Evolutionary conservation across 2,888 invertebrate species (phyloP), one percentile per base, ranked within the genome.

Genomic region (Augochlorella aurata): DNA sequence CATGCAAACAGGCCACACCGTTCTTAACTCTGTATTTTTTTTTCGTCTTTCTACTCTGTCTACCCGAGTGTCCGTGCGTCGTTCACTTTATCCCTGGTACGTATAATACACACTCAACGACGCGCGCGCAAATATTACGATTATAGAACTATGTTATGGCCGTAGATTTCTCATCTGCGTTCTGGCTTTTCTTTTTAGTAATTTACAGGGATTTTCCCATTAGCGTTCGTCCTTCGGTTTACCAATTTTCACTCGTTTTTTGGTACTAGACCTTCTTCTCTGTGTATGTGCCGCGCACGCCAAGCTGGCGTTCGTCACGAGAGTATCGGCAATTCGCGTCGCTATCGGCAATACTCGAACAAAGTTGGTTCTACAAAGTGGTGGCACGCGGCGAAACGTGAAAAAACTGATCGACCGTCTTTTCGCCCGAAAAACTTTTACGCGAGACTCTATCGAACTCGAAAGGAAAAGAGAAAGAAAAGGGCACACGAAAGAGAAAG

Each of bases 61-160:
- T 24, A 24, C 16, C 24, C 29, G 29, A 29, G 47, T 47, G 47
- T 10, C 47, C 63, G 63, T 38, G 9, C 29, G 63, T 18, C 38
- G 38, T 38, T 38, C 9, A 18, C 38, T 38, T 38, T 18, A 9
- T 63, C 29, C 18, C 38, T 18, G 38, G 18, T 38, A 18, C 38
- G 63, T 16, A 2, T 29, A 38, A 63, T 18, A 63, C 18, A 29
- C 29, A 10, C 18, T 63, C 18, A 18, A 29, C 16, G 61, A 29
- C 61, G 61, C 61, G 63, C 72, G 38, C 58, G 38, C 63, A n/a
- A 21, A 24, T 47, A 74, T 82, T 79, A 86, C 78, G 77, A 66
- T 85, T 82, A 79, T 65, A 85, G 73, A 83, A 75, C 81, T 83
- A 85, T 86, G 85, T 87, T 90, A 90, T 90, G 90, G 90, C 90